Conservation (phyloP, 2,888 invertebrate species). For the Anagyrus pseudococci region DNA sequence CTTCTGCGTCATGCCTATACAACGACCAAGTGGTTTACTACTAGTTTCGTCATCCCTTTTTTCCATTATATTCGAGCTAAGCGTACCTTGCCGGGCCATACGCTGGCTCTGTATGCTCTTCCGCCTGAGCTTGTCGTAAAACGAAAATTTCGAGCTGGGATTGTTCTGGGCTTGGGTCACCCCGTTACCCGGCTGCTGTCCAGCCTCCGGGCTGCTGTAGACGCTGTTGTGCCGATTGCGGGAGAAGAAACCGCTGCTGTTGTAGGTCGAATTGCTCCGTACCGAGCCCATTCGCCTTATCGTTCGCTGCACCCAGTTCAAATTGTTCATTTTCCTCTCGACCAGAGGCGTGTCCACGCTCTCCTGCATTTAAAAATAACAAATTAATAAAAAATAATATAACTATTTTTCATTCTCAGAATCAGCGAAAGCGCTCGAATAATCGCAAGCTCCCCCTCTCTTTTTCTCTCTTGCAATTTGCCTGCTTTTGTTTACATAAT, state of each 20-base stretch:
- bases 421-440: too few relatives aligned
- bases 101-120: conserved; percentile 77
- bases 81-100: conserved; percentile 72
- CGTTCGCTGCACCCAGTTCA: conserved; percentile 85
- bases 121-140: conserved; percentile 83
- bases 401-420: too few relatives aligned
- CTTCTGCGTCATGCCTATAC: conserved; percentile 71
- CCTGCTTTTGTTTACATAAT: too few relatives aligned
- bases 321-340: conserved; percentile 83
- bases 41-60: too few relatives aligned
- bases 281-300: conserved; percentile 83
- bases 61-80: too few relatives aligned
- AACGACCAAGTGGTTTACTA: too few relatives aligned
- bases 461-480: too few relatives aligned
- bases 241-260: conserved; percentile 79
- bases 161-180: conserved; percentile 51
- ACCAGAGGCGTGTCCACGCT: conserved; percentile 89
- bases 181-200: conserved; percentile 12
- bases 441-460: too few relatives aligned
- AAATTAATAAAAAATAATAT: neutral
- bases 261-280: conserved; percentile 84
- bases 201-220: conserved; percentile 65
- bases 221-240: conserved; percentile 82
- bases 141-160: conserved; percentile 73
- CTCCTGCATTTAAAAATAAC: conserved; percentile 73